Base-by-base conservation (phyloP, 2,113 vertebrate genomes). In the Neodontobutis hainanensis region DNA sequence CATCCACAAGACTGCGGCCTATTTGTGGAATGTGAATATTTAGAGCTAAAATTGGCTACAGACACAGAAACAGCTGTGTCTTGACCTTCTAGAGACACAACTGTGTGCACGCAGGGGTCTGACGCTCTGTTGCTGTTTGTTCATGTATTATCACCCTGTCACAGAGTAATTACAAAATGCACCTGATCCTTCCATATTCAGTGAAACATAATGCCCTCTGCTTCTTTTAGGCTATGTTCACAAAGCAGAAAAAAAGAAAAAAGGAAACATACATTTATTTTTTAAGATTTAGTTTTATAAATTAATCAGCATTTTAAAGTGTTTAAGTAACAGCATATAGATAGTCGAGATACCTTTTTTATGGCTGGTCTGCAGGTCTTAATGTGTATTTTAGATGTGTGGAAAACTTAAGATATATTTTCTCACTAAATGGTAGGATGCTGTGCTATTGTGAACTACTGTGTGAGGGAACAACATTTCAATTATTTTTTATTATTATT, bases 131-230 rank as follows among this genome's bases (percentile, higher is more conserved):
- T 38, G 48, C 46, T 62, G 45, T 71, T 59, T 77, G 72, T 53
- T 40, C 4, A 6, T 38, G 47, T 53, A 55, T 68, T 63, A 71
- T 70, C 51, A 6, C 76, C 50, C 56, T 43, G 47, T 77, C 71
- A 79, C 68, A 68, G 56, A 55, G 44, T 73, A 78, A 83, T 83
- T 81, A 85, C 67, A 73, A 84, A 71, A 83, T 53, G 50, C 85
- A 81, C 74, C 80, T 86, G 84, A 85, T 80, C 73, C 81, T 68
- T 68, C 57, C 43, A 58, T n/a, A n/a, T 59, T 11, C 48, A 56
- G 59, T 12, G 65, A 55, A 59, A 63, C 46, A 47, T 43, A 58
- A 50, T 57, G 38, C 11, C 19, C 14, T 27, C 38, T 27, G 32
- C 5, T n/a, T 38, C 8, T 49, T 40, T 67, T 47, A 40, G 51